Evolutionary conservation across 2,113 vertebrate species (phyloP).

Genomic region (Hydropotes inermis): DNA sequence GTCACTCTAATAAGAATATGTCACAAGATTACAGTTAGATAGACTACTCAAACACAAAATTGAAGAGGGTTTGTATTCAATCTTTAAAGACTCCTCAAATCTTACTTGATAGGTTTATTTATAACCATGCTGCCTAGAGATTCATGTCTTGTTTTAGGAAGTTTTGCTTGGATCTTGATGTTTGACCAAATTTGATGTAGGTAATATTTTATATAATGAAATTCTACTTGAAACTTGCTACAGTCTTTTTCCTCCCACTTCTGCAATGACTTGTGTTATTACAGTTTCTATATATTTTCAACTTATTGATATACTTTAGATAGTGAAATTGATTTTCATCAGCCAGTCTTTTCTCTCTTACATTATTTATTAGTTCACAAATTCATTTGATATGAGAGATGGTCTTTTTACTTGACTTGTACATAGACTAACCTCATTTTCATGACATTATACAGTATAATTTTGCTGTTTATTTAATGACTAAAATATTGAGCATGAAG

Average conservation of each 20-base stretch:
- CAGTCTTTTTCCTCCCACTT: not conserved
- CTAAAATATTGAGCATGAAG: conserved; percentile 61
- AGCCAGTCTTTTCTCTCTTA: conserved; percentile 39
- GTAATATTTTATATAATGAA: conserved; percentile 5
- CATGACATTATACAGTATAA: conserved; percentile 56
- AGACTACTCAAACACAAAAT: conserved; percentile 17
- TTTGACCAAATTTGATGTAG: not conserved
- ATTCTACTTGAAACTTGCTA: not conserved
- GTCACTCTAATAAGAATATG: conserved; percentile 33
- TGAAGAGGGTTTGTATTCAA: conserved; percentile 2
- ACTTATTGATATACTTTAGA: conserved; percentile 53
- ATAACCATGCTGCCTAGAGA: not conserved
- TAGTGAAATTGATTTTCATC: conserved; percentile 42
- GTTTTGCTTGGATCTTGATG: not conserved
- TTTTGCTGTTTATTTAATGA: conserved; percentile 70
- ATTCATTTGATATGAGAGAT: conserved; percentile 65
- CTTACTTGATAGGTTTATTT: conserved; percentile 45
- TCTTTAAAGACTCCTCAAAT: not conserved
- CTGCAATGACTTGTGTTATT: not conserved
- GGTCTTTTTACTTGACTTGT: conserved; percentile 63
- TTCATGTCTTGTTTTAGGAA: not conserved
- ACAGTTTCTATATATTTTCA: conserved; percentile 23
- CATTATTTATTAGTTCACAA: conserved; percentile 66
- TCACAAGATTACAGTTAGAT: conserved; percentile 25
- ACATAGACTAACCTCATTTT: conserved; percentile 51